A percentile compares a stretch with the other conserved stretches of the same genome.
Conservation (phyloP, 2,888 invertebrate species). For the Anoplius nigerrimus region DNA sequence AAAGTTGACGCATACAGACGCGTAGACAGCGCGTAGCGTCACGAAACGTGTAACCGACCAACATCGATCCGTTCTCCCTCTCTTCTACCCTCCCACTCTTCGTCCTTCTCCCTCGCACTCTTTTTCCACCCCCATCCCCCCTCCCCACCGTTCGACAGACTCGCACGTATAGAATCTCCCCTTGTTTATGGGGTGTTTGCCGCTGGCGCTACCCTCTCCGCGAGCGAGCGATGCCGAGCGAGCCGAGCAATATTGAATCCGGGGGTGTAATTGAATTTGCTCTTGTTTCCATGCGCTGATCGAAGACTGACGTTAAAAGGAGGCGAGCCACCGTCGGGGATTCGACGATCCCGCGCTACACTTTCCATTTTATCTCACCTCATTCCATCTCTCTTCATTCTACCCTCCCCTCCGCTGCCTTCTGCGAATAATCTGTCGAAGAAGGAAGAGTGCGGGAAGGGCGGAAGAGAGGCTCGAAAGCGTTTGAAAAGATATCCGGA, state of each 20-base stretch:
- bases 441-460: too few species aligned
- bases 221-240: slow-evolving; percentile 44
- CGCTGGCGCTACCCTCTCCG: slow-evolving; percentile 41
- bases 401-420: not conserved
- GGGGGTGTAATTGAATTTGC: slow-evolving; percentile 66
- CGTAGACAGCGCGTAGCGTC: not conserved
- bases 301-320: slow-evolving; percentile 54
- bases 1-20: not conserved
- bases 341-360: slow-evolving; percentile 6
- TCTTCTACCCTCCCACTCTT: not conserved
- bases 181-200: slow-evolving; percentile 67
- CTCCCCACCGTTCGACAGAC: slow-evolving; percentile 27
- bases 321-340: slow-evolving; percentile 22
- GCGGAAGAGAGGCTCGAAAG: too few species aligned
- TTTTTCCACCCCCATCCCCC: slow-evolving; percentile 13
- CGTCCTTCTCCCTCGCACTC: not conserved
- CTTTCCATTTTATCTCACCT: not conserved
- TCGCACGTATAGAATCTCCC: slow-evolving; percentile 60
- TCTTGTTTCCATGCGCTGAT: slow-evolving; percentile 63
- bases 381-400: not conserved
- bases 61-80: not conserved
- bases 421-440: too few species aligned
- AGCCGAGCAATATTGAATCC: slow-evolving; percentile 59
- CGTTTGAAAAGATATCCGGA: too few species aligned
- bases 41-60: slow-evolving; percentile 1